Evolutionary conservation across 2,797 vertebrate species (phyloP).

Genomic region (Platyrinchus mystaceus): DNA sequence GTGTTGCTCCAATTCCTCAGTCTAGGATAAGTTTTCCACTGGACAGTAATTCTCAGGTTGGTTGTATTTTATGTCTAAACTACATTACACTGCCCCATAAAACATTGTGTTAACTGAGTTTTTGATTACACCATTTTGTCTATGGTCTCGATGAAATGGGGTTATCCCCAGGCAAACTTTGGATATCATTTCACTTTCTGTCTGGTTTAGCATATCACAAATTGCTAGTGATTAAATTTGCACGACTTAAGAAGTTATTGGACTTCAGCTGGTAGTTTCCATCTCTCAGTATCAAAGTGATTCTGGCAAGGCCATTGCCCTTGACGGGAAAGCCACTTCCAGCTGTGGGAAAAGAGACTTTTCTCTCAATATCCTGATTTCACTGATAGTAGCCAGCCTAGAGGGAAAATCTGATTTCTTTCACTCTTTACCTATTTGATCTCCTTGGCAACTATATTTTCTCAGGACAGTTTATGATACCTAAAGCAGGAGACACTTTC

Average conservation of each 20-base stretch:
- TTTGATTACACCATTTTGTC: slow-evolving; percentile 57
- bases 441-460: not conserved
- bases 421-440: not conserved
- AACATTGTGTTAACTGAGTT: slow-evolving; percentile 38
- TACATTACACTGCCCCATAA: slow-evolving; percentile 35
- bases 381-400: not conserved
- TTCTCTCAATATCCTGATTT: not conserved
- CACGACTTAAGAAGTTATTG: slow-evolving; percentile 59
- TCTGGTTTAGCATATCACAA: slow-evolving; percentile 58
- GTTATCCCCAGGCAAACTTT: not conserved
- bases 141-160: slow-evolving; percentile 19
- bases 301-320: slow-evolving; percentile 40
- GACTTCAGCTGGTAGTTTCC: slow-evolving; percentile 55
- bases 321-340: not conserved
- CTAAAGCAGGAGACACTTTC: not conserved
- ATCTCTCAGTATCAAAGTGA: slow-evolving; percentile 57
- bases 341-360: slow-evolving; percentile 29
- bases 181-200: slow-evolving; percentile 57
- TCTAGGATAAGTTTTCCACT: not conserved
- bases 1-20: not conserved
- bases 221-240: slow-evolving; percentile 58
- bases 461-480: not conserved
- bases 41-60: slow-evolving; percentile 33
- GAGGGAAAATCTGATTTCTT: not conserved
- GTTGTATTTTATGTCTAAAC: slow-evolving; percentile 53